A percentile compares a stretch with the other conserved stretches of the same genome.
Evolutionary conservation across 1,140 invertebrate species (phyloP).

Genomic region (Leptopilina boulardi): DNA sequence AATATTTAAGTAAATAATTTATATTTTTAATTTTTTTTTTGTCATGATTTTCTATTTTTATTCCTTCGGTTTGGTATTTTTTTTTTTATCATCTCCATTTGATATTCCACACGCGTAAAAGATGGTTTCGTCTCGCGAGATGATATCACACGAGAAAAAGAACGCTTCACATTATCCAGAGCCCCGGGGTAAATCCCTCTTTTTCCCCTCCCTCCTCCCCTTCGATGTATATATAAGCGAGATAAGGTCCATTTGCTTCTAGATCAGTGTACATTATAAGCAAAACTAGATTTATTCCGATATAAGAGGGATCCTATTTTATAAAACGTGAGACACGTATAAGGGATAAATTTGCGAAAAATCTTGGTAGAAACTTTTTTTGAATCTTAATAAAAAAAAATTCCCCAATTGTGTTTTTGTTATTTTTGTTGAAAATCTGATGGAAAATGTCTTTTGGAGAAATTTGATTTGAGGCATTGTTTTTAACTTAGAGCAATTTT

Average conservation of each 20-base stretch:
- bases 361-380: too few relatives aligned
- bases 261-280: conserved; percentile 24
- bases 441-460: neutral
- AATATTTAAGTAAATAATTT: too few relatives aligned
- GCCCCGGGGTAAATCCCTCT: conserved; percentile 38
- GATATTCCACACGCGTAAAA: conserved; percentile 73
- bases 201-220: too few relatives aligned
- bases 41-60: conserved; percentile 40
- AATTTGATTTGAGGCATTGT: neutral
- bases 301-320: neutral
- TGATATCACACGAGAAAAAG: conserved; percentile 66
- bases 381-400: too few relatives aligned
- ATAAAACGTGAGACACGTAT: too few relatives aligned
- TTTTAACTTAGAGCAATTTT: neutral
- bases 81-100: conserved; percentile 58
- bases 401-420: neutral
- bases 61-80: conserved; percentile 26
- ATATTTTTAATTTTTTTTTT: neutral
- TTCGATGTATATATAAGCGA: too few relatives aligned
- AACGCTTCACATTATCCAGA: conserved; percentile 49
- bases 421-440: neutral
- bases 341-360: too few relatives aligned
- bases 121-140: conserved; percentile 70
- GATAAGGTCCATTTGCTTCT: conserved; percentile 30
- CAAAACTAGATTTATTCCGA: neutral